Percentiles rank a stretch among this genome's conserved stretches.
These are phyloP conservation scores for Labroides dimidiatus DNA, from an alignment of 2,797 vertebrate species.

Conservation along the genomic window DNA sequence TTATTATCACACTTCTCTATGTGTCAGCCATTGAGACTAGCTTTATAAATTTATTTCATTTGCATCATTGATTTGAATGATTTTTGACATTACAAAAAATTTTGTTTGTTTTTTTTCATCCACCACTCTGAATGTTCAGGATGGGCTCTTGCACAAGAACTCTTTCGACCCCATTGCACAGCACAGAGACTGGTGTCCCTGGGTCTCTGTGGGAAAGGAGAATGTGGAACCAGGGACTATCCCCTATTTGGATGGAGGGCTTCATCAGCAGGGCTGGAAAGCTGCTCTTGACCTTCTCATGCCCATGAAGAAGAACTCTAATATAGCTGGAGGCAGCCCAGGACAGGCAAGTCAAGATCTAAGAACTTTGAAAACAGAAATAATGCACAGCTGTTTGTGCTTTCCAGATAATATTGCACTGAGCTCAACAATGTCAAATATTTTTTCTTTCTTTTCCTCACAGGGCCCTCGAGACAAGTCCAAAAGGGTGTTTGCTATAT, in stretches of 20 bases:
- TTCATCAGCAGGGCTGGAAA: conserved; percentile 88
- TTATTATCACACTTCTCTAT: background rate
- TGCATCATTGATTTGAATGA: background rate
- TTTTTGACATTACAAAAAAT: too few species aligned
- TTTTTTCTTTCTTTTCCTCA: conserved; percentile 19
- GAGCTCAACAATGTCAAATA: background rate
- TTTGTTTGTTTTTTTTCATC: background rate
- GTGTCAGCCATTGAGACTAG: background rate
- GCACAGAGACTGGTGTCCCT: conserved; percentile 97
- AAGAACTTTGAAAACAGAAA: too few species aligned
- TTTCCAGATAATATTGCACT: background rate
- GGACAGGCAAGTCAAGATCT: conserved; percentile 78
- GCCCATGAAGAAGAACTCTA: conserved; percentile 81
- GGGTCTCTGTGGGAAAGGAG: conserved; percentile 83
- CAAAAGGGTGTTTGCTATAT: conserved; percentile 94
- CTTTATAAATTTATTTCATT: background rate
- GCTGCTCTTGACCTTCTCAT: conserved; percentile 86
- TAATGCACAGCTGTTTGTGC: background rate
- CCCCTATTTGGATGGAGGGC: conserved; percentile 29
- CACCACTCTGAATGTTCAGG: conserved; percentile 62
- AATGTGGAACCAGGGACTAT: conserved; percentile 58
- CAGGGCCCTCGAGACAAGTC: conserved; percentile 93
- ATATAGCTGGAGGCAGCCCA: conserved; percentile 70
- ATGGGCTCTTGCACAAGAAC: conserved; percentile 83
- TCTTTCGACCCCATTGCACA: conserved; percentile 91